Conservation (phyloP, 2,797 vertebrate genomes). For the Nyctalus aviator region DNA sequence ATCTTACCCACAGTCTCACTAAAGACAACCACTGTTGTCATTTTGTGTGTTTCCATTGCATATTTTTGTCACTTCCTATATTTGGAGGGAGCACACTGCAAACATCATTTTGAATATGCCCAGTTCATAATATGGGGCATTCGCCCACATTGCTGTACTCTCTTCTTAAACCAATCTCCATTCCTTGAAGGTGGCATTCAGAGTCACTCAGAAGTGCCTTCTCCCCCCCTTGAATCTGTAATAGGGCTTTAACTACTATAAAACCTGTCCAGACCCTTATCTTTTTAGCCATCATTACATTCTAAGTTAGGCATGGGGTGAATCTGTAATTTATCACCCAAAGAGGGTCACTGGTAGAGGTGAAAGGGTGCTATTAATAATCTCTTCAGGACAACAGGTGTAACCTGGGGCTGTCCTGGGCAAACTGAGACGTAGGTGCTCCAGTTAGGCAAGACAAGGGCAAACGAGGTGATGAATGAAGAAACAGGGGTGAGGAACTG, state of each 20-base stretch:
- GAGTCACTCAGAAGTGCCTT: not conserved
- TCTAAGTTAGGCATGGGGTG: not conserved
- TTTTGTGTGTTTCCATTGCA: not conserved
- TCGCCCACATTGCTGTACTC: not conserved
- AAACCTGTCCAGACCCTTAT: not conserved
- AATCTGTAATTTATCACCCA: slow-evolving; percentile 31
- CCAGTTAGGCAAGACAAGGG: slow-evolving; percentile 12
- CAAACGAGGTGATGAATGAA: not conserved
- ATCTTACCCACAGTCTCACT: not conserved
- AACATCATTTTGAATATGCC: not conserved
- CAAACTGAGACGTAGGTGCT: not conserved
- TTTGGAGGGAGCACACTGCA: not conserved
- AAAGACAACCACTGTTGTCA: not conserved
- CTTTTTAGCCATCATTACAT: not conserved
- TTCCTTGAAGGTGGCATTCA: not conserved
- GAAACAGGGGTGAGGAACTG: not conserved
- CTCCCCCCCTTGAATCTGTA: not conserved
- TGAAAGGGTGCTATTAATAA: slow-evolving; percentile 69
- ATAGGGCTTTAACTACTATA: not conserved
- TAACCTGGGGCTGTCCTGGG: slow-evolving; percentile 2
- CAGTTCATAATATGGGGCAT: not conserved
- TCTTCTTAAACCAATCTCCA: fast-evolving
- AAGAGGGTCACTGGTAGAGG: slow-evolving; percentile 48
- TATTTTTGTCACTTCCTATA: not conserved
- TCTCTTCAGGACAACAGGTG: slow-evolving; percentile 8